Percentiles rank a stretch among this genome's conserved stretches.
These are phyloP conservation scores for Tachina lurida DNA, from an alignment of 2,888 invertebrate species.

Conservation along the genomic window DNA sequence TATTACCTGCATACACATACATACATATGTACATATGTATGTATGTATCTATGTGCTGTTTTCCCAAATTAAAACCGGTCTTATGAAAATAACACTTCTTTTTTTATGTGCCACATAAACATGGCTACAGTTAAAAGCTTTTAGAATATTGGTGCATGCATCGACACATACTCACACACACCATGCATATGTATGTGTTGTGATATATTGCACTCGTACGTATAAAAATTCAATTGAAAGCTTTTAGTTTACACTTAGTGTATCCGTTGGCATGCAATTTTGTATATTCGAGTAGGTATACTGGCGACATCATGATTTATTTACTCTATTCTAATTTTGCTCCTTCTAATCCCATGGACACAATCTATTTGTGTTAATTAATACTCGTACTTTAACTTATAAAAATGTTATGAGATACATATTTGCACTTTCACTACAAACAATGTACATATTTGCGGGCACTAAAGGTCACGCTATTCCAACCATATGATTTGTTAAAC, in stretches of 20 bases:
- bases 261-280: not conserved
- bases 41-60: not conserved
- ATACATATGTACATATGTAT: not conserved
- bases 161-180: not conserved
- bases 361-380: constrained; percentile 66
- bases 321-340: constrained; percentile 30
- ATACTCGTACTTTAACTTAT: constrained; percentile 64
- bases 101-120: not conserved
- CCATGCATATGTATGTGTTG: not conserved
- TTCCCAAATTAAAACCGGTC: constrained; percentile 49
- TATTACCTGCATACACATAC: not conserved
- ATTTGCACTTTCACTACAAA: constrained; percentile 61
- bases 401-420: constrained; percentile 47
- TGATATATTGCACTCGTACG: not conserved
- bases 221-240: constrained; percentile 40
- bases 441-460: not conserved
- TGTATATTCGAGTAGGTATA: not conserved
- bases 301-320: constrained; percentile 21
- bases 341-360: constrained; percentile 34
- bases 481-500: constrained; percentile 29
- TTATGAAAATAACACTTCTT: constrained; percentile 26
- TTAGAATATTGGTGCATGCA: constrained; percentile 9
- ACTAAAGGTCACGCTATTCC: constrained; percentile 61
- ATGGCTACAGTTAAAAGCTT: constrained; percentile 37
- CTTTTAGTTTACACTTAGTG: constrained; percentile 29